Evolutionary conservation across 2,888 invertebrate genomes (phyloP), one percentile per base, ranked within the genome.

Genomic region (Drosophila dives): DNA sequence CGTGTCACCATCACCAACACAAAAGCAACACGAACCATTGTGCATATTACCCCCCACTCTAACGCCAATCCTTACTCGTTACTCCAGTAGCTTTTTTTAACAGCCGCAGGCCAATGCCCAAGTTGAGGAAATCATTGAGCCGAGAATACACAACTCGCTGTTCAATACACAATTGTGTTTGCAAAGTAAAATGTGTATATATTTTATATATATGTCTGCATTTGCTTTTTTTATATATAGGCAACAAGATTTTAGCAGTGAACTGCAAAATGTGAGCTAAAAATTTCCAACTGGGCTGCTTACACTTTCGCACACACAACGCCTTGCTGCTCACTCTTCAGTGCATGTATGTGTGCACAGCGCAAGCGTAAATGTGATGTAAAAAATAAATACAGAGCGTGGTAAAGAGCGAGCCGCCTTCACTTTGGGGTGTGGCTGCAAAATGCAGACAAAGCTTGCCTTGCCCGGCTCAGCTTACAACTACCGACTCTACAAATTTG

Each of bases 11-110:
- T 64, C 67, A 55, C 40, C 75, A 62, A 42, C 32, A 68, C 65
- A 65, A 68, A 60, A 42, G 64, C 33, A 48, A 48, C 33, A n/a
- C 67, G 42, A 76, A 23, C 63, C 48, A 76, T 72, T 83, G 69
- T 82, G 66, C 63, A 66, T 42, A 66, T 77, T 56, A 23, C 23
- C 50, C 34, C 33, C 20, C 15, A 54, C 17, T n/a, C 38, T 11
- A 61, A 42, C 55, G 42, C 26, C 50, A 7, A 34, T 17, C 26
- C 17, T 42, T n/a, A 23, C 4, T 53, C 33, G 26, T 48, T 36
- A 17, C 55, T 42, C 60, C n/a, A 20, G 34, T 12, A 20, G 60
- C 32, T 53, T 59, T 42, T n/a, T 23, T 15, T 17, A 38, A 17
- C n/a, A 29, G 33, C 42, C 63, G 23, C 17, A n/a, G 32, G 58